phyloP scores from a whole-genome alignment of 2,888 invertebrate genomes.

The Parnassius orleans region DNA sequence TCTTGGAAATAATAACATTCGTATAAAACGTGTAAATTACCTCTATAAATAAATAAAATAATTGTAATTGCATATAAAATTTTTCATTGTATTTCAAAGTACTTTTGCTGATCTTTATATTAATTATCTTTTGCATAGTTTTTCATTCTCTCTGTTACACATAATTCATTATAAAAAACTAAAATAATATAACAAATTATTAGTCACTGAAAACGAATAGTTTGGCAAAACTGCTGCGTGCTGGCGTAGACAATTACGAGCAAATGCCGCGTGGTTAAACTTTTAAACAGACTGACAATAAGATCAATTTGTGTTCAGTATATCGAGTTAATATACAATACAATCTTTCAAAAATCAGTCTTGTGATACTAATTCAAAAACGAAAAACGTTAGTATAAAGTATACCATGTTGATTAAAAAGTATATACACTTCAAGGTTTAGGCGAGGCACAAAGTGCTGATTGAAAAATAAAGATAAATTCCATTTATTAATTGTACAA shows the following conservation, averaged over 20 bases:
- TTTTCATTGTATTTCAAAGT: constrained; percentile 19
- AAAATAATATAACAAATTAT: constrained; percentile 42
- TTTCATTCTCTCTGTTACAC: constrained; percentile 48
- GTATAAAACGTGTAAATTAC: constrained; percentile 19
- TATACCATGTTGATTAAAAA: background rate
- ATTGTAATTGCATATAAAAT: constrained; percentile 12
- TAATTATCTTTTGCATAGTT: constrained; percentile 28
- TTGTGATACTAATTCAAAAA: constrained; percentile 33
- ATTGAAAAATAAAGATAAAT: too few species aligned
- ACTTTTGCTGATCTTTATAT: background rate
- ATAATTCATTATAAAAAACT: constrained; percentile 39
- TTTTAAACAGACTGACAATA: constrained; percentile 42
- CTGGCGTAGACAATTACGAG: constrained; percentile 42
- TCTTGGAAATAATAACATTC: background rate
- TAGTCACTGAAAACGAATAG: constrained; percentile 44
- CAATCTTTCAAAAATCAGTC: constrained; percentile 45
- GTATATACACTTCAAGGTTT: background rate
- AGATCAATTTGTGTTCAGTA: constrained; percentile 32
- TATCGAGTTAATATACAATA: constrained; percentile 25
- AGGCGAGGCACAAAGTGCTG: too few species aligned
- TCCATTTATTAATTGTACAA: too few species aligned
- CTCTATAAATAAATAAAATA: constrained; percentile 17
- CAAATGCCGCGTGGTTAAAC: constrained; percentile 28
- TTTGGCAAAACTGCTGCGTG: constrained; percentile 43
- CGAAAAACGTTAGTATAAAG: constrained; percentile 1